phyloP scores from a whole-genome alignment of 2,888 invertebrate species.

The Cremastobaeus sp. region DNA sequence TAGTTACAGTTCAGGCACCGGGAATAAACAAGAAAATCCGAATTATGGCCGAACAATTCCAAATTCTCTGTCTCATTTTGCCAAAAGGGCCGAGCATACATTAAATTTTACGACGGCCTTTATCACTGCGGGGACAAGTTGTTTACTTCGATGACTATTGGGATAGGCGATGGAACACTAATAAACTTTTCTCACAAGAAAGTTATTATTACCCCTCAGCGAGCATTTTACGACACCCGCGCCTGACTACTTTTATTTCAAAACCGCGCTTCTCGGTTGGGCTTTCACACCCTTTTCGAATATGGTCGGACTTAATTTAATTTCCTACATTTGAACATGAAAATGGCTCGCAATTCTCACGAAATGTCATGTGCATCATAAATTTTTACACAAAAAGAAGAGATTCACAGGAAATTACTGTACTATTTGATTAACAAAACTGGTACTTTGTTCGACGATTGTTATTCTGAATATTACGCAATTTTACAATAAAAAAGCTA shows the following conservation, averaged over 20 bases:
- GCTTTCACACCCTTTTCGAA: constrained; percentile 3
- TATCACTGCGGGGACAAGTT: constrained; percentile 51
- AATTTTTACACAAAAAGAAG: too few species aligned
- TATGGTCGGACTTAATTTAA: too few species aligned
- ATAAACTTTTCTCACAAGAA: constrained; percentile 58
- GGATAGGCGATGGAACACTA: constrained; percentile 52
- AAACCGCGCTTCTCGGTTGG: constrained; percentile 6
- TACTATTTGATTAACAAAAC: too few species aligned
- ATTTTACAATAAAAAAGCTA: too few species aligned
- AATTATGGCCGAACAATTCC: constrained; percentile 43
- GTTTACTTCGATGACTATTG: constrained; percentile 53
- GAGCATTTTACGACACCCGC: constrained; percentile 37
- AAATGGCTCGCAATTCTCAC: too few species aligned
- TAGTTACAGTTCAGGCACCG: constrained; percentile 2
- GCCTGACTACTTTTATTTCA: constrained; percentile 44
- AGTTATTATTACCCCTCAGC: constrained; percentile 54
- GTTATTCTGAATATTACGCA: too few species aligned
- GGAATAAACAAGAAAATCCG: constrained; percentile 39
- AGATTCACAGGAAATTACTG: too few species aligned
- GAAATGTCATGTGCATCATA: too few species aligned
- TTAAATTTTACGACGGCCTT: constrained; percentile 56
- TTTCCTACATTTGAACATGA: too few species aligned
- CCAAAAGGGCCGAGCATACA: constrained; percentile 41
- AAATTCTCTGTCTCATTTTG: constrained; percentile 48
- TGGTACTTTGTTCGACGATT: too few species aligned